Evolutionary conservation across 2,888 invertebrate genomes (phyloP), one percentile per base, ranked within the genome.

Genomic region (Scaptodrosophila latifasciaeformis): DNA sequence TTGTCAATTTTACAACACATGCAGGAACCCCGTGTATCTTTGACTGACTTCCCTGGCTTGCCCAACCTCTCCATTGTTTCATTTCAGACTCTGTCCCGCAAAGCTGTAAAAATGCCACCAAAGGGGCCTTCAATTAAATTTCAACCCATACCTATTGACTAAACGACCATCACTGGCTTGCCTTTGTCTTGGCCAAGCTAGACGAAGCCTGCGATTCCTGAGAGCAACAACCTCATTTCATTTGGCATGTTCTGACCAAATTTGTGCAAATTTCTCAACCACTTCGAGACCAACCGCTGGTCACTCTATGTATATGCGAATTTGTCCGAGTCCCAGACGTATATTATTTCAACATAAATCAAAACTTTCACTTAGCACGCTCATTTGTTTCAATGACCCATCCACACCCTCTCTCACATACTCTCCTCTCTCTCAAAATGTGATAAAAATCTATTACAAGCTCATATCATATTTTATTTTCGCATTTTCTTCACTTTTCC

Each of bases 371-470:
- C 78, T 82, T 75, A 80, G 67, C 67, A 69, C 70, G 65, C 65
- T 69, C 81, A 82, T 82, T 82, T 82, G 70, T 82, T 71, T 82
- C 75, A 82, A 75, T 75, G 72, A 74, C 69, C 67, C 1, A 2
- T 1, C 40, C 15, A 34, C 2, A 40, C 21, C 21, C 15, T 48
- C 31, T 37, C 50, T 34, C 40, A 48, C 48, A 40, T 31, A 48
- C 45, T 56, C 51, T 35, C 52, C 55, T n/a, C n/a, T 54, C 70
- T 64, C 77, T 65, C 62, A 62, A 67, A 67, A 59, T 65, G 79
- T 81, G 80, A 82, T 83, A 81, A 81, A 79, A 82, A 82, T 82
- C 79, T 82, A 81, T 81, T 81, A 75, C 69, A 70, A 65, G 69
- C 75, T 75, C 78, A 78, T 81, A 81, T 79, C 76, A 76, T 76